Conservation (phyloP, 2,113 vertebrate genomes). For the Leptobrachium leishanense region DNA sequence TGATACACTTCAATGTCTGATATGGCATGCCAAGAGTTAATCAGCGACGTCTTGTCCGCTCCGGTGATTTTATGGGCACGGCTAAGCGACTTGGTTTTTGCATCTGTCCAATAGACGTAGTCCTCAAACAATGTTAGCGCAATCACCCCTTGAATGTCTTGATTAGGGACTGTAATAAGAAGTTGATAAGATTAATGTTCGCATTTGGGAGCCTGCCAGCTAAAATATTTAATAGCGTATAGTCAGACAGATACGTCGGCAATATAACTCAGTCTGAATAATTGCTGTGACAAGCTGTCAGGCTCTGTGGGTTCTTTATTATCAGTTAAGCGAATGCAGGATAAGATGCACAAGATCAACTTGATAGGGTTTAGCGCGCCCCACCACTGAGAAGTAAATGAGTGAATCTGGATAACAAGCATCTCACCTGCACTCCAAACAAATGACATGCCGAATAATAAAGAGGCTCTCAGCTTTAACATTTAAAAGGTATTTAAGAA, state of each 20-base stretch:
- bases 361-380: constrained; percentile 48
- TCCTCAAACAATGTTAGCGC: constrained; percentile 96
- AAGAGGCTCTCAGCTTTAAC: background rate
- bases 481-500: background rate
- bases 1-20: constrained; percentile 97
- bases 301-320: constrained; percentile 56
- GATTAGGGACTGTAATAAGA: constrained; percentile 83
- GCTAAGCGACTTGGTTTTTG: constrained; percentile 94
- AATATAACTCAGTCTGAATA: constrained; percentile 58
- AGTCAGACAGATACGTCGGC: constrained; percentile 59
- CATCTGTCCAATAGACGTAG: constrained; percentile 97
- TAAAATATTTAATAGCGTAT: constrained; percentile 60
- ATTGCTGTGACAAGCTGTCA: constrained; percentile 59
- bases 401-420: constrained; percentile 46
- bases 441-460: constrained; percentile 26
- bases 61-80: constrained; percentile 95
- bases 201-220: constrained; percentile 61
- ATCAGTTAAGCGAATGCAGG: constrained; percentile 50
- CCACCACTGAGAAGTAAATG: constrained; percentile 49
- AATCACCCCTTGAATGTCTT: constrained; percentile 92
- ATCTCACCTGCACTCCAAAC: constrained; percentile 38
- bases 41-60: constrained; percentile 80
- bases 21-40: constrained; percentile 97
- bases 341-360: constrained; percentile 34
- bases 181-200: constrained; percentile 65